Conservation (phyloP, 2,888 invertebrate species). For the Ctena decussata region DNA sequence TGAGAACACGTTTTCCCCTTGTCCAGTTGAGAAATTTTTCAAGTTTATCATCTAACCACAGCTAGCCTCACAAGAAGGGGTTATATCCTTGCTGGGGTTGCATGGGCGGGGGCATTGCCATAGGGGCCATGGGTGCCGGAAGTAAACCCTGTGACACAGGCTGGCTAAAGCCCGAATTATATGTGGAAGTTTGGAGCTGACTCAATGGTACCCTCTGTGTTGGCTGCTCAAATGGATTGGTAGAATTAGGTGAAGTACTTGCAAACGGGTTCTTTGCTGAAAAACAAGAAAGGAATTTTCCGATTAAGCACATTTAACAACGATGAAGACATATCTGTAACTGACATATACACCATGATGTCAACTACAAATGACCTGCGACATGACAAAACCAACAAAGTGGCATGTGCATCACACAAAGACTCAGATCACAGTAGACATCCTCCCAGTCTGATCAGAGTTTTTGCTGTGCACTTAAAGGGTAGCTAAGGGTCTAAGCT, state of each 20-base stretch:
- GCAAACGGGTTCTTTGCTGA: conserved; percentile 83
- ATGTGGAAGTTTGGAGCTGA: conserved; percentile 77
- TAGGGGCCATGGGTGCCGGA: conserved; percentile 80
- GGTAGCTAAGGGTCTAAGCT: too few relatives aligned
- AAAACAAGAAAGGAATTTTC: conserved; percentile 42
- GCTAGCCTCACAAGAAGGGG: conserved; percentile 78
- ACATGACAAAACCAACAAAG: too few relatives aligned
- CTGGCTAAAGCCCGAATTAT: conserved; percentile 77
- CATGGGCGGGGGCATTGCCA: conserved; percentile 65
- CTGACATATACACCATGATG: too few relatives aligned
- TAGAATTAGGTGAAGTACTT: conserved; percentile 58
- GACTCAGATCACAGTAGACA: too few relatives aligned
- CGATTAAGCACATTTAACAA: too few relatives aligned
- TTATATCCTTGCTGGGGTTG: conserved; percentile 79
- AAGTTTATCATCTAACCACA: not conserved
- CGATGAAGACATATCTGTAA: too few relatives aligned
- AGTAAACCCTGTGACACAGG: conserved; percentile 73
- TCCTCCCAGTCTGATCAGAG: too few relatives aligned
- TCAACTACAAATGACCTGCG: too few relatives aligned
- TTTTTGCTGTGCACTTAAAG: too few relatives aligned
- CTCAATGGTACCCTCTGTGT: conserved; percentile 81
- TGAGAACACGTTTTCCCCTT: not conserved
- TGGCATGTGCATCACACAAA: too few relatives aligned
- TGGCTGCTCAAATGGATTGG: conserved; percentile 84
- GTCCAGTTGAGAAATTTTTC: not conserved